Conservation (phyloP, 2,797 vertebrate species). For the Rhodeus uyekii region DNA sequence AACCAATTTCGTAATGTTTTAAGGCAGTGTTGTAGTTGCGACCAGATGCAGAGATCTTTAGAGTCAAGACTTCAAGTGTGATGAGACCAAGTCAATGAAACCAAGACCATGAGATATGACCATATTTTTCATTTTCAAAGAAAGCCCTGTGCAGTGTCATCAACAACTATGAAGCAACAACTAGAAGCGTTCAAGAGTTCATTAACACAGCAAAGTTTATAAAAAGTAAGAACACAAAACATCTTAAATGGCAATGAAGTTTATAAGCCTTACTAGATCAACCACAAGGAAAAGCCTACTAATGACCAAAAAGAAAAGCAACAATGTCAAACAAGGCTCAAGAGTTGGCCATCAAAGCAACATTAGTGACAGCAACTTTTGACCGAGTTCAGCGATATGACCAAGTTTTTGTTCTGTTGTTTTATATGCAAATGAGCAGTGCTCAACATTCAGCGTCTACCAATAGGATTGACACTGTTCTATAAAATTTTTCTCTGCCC, state of each 20-base stretch:
- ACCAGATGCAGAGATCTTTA: too few species aligned
- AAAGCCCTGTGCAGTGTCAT: not conserved
- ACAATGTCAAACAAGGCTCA: not conserved
- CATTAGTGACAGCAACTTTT: not conserved
- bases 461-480: not conserved
- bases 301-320: not conserved
- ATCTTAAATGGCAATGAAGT: not conserved
- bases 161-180: not conserved
- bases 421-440: not conserved
- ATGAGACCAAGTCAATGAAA: not conserved
- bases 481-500: not conserved
- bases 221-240: not conserved
- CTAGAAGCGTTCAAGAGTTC: not conserved
- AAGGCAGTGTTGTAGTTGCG: not conserved
- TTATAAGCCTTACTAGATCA: not conserved
- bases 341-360: not conserved
- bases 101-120: not conserved
- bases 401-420: rapidly evolving
- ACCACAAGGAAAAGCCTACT: not conserved
- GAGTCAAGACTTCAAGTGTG: not conserved
- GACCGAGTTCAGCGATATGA: not conserved
- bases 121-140: not conserved
- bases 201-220: not conserved
- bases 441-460: not conserved
- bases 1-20: slow-evolving; percentile 1